A percentile compares a stretch with the other conserved stretches of the same genome.
Evolutionary conservation across 2,113 vertebrate genomes (phyloP).

Genomic region (Toxotes jaculatrix): DNA sequence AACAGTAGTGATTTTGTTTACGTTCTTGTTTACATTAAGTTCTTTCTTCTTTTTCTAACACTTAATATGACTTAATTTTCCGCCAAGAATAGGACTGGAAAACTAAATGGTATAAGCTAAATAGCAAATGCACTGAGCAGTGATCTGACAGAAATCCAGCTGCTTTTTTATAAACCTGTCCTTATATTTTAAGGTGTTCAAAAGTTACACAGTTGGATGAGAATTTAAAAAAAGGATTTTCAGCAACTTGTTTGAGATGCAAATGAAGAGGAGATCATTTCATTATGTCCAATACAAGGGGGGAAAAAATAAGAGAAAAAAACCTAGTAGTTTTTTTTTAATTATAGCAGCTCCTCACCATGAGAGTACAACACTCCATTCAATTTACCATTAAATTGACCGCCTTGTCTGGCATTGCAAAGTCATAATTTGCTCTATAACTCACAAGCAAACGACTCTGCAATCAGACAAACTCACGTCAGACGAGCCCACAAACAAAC

Average conservation of each 20-base stretch:
- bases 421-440: slow-evolving; percentile 60
- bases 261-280: slow-evolving; percentile 28
- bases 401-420: slow-evolving; percentile 32
- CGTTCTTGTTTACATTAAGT: too few species aligned
- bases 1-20: too few species aligned
- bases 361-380: slow-evolving; percentile 34
- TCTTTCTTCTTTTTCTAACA: neutral
- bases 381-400: slow-evolving; percentile 43
- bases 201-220: neutral
- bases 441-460: slow-evolving; percentile 52
- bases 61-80: neutral
- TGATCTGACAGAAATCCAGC: neutral
- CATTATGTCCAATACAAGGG: slow-evolving; percentile 19
- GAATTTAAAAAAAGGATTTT: neutral
- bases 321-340: slow-evolving; percentile 36
- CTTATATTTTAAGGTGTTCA: neutral
- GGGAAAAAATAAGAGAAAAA: slow-evolving; percentile 17
- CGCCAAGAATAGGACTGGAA: neutral
- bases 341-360: slow-evolving; percentile 28
- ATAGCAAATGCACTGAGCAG: neutral
- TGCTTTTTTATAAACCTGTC: neutral
- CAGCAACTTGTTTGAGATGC: slow-evolving; percentile 5
- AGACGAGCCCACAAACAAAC: slow-evolving; percentile 41
- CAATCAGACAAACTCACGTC: slow-evolving; percentile 48
- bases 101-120: neutral